Evolutionary conservation across 2,888 invertebrate genomes (phyloP).

Genomic region (Ernsta delagoae): DNA sequence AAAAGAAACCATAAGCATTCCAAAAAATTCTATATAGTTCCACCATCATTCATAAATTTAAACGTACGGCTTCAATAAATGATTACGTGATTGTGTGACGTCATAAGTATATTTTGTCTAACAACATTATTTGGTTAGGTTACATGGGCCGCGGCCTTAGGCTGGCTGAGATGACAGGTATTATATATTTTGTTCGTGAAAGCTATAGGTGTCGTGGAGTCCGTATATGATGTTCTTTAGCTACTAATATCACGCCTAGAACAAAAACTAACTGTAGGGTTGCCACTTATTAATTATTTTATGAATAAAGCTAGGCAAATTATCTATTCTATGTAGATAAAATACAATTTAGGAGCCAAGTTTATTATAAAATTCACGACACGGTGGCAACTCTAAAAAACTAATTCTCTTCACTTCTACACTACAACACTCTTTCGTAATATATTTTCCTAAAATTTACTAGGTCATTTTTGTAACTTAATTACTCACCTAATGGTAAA

Average conservation of each 20-base stretch:
- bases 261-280: background rate
- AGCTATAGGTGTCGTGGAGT: slow-evolving; percentile 27
- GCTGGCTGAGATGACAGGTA: slow-evolving; percentile 46
- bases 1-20: too few relatives aligned
- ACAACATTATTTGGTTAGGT: slow-evolving; percentile 43
- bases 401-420: too few relatives aligned
- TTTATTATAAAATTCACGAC: background rate
- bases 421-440: too few relatives aligned
- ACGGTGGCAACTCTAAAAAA: background rate
- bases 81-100: background rate
- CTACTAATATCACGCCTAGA: slow-evolving; percentile 1
- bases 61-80: too few relatives aligned
- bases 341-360: background rate
- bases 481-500: too few relatives aligned
- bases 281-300: background rate
- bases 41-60: too few relatives aligned
- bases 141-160: slow-evolving; percentile 45
- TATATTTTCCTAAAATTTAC: too few relatives aligned
- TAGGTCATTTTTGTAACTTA: too few relatives aligned
- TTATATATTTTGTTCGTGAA: slow-evolving; percentile 39
- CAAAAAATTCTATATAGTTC: too few relatives aligned
- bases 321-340: too few relatives aligned
- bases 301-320: too few relatives aligned
- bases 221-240: background rate
- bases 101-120: slow-evolving; percentile 5